phyloP scores from a whole-genome alignment of 2,888 invertebrate genomes.

The Amitus sp. region DNA sequence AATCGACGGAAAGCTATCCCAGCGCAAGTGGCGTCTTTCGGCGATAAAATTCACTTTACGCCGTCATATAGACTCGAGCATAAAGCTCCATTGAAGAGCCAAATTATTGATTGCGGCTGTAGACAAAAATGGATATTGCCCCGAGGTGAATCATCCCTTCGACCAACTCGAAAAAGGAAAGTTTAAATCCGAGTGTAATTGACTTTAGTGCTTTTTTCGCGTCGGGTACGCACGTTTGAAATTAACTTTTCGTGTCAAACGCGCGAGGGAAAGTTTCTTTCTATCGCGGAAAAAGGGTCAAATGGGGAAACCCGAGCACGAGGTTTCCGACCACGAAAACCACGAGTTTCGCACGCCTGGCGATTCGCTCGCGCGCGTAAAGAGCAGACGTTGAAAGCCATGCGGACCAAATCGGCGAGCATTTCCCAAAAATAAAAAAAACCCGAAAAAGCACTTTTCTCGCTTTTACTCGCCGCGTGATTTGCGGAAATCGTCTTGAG shows the following conservation, averaged over 20 bases:
- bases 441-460: conserved; percentile 32
- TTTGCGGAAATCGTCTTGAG: conserved; percentile 30
- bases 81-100: conserved; percentile 42
- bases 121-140: conserved; percentile 20
- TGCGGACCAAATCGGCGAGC: conserved; percentile 32
- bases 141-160: too few relatives aligned
- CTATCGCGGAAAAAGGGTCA: conserved; percentile 36
- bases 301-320: conserved; percentile 32
- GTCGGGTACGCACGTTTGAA: conserved; percentile 32
- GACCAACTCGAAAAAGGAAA: too few relatives aligned
- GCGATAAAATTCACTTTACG: conserved; percentile 50
- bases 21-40: conserved; percentile 43
- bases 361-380: conserved; percentile 31
- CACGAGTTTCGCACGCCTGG: conserved; percentile 37
- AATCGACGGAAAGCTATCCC: conserved; percentile 55
- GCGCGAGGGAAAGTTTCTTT: conserved; percentile 40
- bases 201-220: conserved; percentile 32
- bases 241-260: conserved; percentile 43
- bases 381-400: conserved; percentile 28
- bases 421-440: conserved; percentile 31
- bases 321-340: conserved; percentile 37
- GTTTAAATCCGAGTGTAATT: conserved; percentile 23
- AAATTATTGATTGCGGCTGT: conserved; percentile 41
- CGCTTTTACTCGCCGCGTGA: conserved; percentile 26
- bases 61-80: conserved; percentile 39